A percentile compares a stretch with the other conserved stretches of the same genome.
Evolutionary conservation across 2,888 invertebrate species (phyloP).

Genomic region (Diadegma fenestrale): DNA sequence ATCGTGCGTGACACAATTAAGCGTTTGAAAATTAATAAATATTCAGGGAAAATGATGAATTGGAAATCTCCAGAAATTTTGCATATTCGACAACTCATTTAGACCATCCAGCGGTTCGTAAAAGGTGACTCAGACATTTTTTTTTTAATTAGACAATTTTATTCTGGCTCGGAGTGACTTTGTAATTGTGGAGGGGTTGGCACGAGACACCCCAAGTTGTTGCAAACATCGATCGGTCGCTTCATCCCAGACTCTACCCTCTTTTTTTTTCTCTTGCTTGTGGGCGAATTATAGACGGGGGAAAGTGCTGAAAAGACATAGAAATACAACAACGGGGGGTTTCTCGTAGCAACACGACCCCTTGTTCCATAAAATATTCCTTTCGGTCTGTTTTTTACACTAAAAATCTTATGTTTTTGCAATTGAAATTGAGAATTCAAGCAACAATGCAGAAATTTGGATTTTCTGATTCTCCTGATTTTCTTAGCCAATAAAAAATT

Average conservation of each 20-base stretch:
- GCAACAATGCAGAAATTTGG: not conserved
- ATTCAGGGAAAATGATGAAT: not conserved
- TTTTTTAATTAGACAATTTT: not conserved
- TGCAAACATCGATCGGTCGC: conserved; percentile 58
- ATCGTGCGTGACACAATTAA: not conserved
- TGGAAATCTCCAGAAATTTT: not conserved
- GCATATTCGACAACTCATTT: not conserved
- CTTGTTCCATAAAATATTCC: not conserved
- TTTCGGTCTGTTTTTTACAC: not conserved
- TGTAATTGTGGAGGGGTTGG: conserved; percentile 19
- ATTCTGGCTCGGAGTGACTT: not conserved
- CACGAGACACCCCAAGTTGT: conserved; percentile 23
- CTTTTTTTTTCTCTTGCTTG: not conserved
- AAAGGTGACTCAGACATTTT: not conserved
- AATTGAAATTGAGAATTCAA: too few species aligned
- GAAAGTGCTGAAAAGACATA: conserved; percentile 34
- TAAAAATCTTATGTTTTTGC: not conserved
- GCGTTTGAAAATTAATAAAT: not conserved
- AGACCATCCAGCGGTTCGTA: not conserved
- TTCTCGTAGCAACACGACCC: conserved; percentile 66
- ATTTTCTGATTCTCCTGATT: not conserved
- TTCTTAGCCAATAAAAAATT: not conserved
- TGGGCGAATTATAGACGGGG: conserved; percentile 17
- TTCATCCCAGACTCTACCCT: conserved; percentile 37
- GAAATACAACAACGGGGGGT: conserved; percentile 51